Evolutionary conservation across 1,140 invertebrate species (phyloP).

Genomic region (Marisa cornuarietis): DNA sequence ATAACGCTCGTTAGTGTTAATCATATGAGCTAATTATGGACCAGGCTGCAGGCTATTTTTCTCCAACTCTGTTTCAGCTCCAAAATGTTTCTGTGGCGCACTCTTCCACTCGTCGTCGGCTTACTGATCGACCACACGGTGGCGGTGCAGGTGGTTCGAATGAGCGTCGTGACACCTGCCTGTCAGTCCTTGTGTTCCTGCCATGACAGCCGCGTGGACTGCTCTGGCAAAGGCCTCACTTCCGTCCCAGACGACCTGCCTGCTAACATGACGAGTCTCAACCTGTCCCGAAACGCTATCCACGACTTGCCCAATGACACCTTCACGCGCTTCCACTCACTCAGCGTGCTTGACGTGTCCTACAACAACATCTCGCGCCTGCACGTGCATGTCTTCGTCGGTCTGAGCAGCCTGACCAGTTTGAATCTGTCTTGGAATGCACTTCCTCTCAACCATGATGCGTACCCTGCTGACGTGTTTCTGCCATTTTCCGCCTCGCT

Average conservation of each 20-base stretch:
- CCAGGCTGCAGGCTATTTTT: too few relatives aligned
- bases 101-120: too few relatives aligned
- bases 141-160: background rate
- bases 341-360: conserved; percentile 19
- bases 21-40: too few relatives aligned
- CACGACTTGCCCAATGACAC: background rate
- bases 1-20: too few relatives aligned
- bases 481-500: background rate
- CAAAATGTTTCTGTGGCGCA: too few relatives aligned
- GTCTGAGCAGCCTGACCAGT: background rate
- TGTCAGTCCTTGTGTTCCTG: background rate
- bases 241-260: background rate
- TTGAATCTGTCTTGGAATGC: conserved; percentile 5
- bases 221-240: background rate
- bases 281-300: background rate
- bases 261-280: background rate
- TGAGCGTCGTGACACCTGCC: background rate
- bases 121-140: too few relatives aligned
- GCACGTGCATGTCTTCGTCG: background rate
- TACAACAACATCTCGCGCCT: conserved; percentile 16
- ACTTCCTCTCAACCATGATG: conserved; percentile 3
- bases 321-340: background rate
- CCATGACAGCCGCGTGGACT: background rate
- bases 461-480: conserved; percentile 6
- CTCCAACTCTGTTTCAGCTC: too few relatives aligned